Evolutionary conservation across 2,797 vertebrate species (phyloP), one percentile per base, ranked within the genome.

Genomic region (Botia almorhae): DNA sequence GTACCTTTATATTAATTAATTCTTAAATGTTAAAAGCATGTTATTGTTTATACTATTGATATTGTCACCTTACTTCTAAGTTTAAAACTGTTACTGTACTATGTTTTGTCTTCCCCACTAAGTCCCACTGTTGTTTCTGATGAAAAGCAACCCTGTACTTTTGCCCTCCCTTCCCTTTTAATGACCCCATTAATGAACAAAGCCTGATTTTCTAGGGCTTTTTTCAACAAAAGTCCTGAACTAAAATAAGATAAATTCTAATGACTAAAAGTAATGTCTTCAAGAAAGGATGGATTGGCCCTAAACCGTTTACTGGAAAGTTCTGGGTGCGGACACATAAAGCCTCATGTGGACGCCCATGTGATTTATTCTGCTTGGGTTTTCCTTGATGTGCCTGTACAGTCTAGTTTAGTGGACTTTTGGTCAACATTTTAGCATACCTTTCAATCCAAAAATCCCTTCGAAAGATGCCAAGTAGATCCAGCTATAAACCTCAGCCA

Each of bases 1-100:
- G 1, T 21, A 36, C 58, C 10, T 21, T 53, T 11, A 82, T 36
- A 14, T 8, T 43, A 21, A 19, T 26, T 50, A 7, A 14, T 21
- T 73, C 43, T 23, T 69, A 16, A 23, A 68, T 23, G 21, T 29
- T 48, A n/a, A 19, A 26, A 60, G 90, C 90, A 91, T 87, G 90
- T 16, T 60, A 74, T 73, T 87, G 7, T 70, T 51, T 81, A 74
- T 87, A 67, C 83, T 46, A 87, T 78, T 85, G 82, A 81, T 90
- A 46, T 89, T 81, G 83, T 48, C 39, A 7, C 19, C 72, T 87
- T 70, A 89, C 58, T 86, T 33, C 87, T 61, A 75, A 80, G 82
- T 83, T 83, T 82, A 85, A 61, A 87, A 68, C 84, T 79, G 56
- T 74, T 85, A 78, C 81, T 80, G 72, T 63, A 78, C 81, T 81